These are phyloP conservation scores for Cyprinus carpio DNA, from an alignment of 2,113 vertebrate genomes.

Conservation along the genomic window DNA sequence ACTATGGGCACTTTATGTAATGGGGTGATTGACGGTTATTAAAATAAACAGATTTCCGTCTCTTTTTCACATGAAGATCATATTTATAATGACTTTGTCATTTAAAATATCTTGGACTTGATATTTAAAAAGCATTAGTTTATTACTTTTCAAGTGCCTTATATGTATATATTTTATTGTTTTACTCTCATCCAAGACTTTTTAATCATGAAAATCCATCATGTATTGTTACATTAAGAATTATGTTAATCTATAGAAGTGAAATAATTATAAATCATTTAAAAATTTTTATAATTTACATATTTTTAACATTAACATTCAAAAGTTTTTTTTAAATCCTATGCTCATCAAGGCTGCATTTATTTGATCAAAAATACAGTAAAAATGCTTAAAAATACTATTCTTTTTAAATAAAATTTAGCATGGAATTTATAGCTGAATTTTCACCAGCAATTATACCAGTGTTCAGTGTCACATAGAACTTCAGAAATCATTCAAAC, in stretches of 20 bases:
- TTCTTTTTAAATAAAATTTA: neutral
- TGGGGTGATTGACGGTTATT: neutral
- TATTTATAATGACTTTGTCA: neutral
- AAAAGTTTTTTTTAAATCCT: neutral
- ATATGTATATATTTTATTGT: neutral
- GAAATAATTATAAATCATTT: neutral
- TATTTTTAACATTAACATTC: neutral
- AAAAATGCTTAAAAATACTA: neutral
- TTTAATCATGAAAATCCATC: neutral
- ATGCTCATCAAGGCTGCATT: neutral
- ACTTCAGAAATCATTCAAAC: neutral
- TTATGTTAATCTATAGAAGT: neutral
- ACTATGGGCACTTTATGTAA: neutral
- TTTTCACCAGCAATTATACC: neutral
- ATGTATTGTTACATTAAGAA: neutral
- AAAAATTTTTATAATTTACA: neutral
- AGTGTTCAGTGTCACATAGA: neutral
- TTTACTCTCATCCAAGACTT: neutral
- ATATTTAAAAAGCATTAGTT: neutral
- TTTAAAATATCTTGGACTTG: too few relatives aligned
- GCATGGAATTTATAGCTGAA: neutral
- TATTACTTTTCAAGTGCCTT: neutral
- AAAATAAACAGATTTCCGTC: neutral
- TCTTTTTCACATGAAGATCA: neutral
- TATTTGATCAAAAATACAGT: neutral